Evolutionary conservation across 2,888 invertebrate species (phyloP), one percentile per base, ranked within the genome.

Genomic region (Pseudococcus jackbeardsleyi): DNA sequence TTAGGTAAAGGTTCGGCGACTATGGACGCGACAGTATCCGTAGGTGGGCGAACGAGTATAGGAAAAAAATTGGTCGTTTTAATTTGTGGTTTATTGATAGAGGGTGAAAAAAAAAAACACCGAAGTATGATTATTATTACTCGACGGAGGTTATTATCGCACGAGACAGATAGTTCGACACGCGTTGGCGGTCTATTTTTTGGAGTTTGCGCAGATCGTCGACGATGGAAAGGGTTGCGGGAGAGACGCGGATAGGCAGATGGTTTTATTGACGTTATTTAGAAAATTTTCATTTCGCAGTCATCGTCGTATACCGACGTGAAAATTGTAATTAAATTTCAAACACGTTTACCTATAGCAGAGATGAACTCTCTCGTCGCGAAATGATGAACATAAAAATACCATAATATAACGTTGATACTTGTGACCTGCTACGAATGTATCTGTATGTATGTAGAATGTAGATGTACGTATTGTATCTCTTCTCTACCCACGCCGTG

Each of bases 251-350:
- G 33, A 72, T 72, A 72, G 72, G 72, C 72, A 72, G 72, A 72
- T 72, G 72, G 72, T 72, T 72, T 72, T 72, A 72, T 72, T 72
- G 72, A 72, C 72, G 72, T 72, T 72, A 39, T 72, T 72, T 72
- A 39, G 72, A 33, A 68, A 72, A 72, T 72, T 64, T 64, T 72
- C 72, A 72, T 72, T 72, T 33, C 33, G 33, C 72, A 72, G 33
- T 72, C 26, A 39, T 72, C 15, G 72, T 72, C 72, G 72, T 33
- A 39, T 33, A 72, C 12, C 33, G 17, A 39, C 17, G 72, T 72
- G 72, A 72, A 72, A 72, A 72, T 72, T 39, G 72, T 72, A 72
- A 72, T 72, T 72, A 72, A 72, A 72, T 72, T 72, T 72, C 33
- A 72, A 15, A 33, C 72, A 17, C 72, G 72, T 26, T 64, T 64